Base-by-base conservation (phyloP, 2,797 vertebrate species). In the Sebastes cheni region DNA sequence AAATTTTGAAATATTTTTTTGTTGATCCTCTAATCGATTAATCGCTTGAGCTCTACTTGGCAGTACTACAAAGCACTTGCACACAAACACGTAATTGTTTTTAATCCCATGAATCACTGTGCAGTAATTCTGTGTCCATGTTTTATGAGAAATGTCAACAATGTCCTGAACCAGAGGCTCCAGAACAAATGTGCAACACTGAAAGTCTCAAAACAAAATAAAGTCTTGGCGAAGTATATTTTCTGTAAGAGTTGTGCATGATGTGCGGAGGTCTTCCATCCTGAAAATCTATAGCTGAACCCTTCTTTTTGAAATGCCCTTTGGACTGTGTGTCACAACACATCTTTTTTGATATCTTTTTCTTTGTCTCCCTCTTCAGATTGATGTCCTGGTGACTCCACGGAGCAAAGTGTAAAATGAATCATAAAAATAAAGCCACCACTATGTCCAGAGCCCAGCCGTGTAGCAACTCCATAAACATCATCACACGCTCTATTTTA, bases 321-420 rank as follows among this genome's bases (percentile, higher is more conserved):
- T 70, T 84, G 76, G 76, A 80, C 62, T 32, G 22, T 39, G 70
- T 79, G 77, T 87, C 75, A 79, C 52, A 61, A n/a, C 61, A 77
- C 58, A 74, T 68, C 32, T 69, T 59, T 32, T 75, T 23, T 55
- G 62, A 71, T 72, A 61, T 84, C 13, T 78, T 55, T 80, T 73
- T 79, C 65, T 65, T 65, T 10, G 6, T 72, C 39, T 42, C 6
- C 14, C 16, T 79, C 50, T 52, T 60, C 30, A 32, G 59, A 81
- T 74, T 74, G 55, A 83, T 82, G 25, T n/a, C 18, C 25, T 52
- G 30, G 60, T 50, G 65, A 70, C 32, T 60, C 6, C n/a, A 67
- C 27, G 8, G 20, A 46, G 54, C 16, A 52, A 69, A 80, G 69
- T 30, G 1, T 71, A 65, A 72, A 71, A 82, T 84, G 4, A 72